phyloP scores from a whole-genome alignment of 2,888 invertebrate genomes.

The Amphimallon solstitiale region DNA sequence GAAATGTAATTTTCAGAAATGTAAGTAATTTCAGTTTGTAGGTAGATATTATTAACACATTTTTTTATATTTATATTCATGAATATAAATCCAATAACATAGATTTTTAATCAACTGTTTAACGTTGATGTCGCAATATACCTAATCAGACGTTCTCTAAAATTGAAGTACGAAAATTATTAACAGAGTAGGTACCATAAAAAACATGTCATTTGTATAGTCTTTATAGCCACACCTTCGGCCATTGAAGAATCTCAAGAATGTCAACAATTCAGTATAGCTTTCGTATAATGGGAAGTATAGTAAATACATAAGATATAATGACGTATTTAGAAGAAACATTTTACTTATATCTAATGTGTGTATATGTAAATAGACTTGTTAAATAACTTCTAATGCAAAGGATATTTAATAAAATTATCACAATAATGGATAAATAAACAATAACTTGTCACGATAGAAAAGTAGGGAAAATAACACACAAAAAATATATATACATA shows the following conservation, averaged over 20 bases:
- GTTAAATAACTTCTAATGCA: neutral
- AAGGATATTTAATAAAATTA: neutral
- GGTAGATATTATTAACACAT: too few relatives aligned
- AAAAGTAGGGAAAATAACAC: neutral
- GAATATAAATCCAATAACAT: too few relatives aligned
- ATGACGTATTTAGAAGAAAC: neutral
- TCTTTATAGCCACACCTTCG: slow-evolving; percentile 58
- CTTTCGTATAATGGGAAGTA: slow-evolving; percentile 38
- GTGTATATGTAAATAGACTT: too few relatives aligned
- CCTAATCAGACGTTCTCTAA: neutral
- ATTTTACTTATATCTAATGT: too few relatives aligned
- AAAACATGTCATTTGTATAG: slow-evolving; percentile 43
- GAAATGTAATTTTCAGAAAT: too few relatives aligned
- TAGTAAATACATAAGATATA: neutral
- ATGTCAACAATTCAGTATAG: slow-evolving; percentile 54
- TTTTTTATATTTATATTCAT: too few relatives aligned
- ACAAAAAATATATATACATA: neutral
- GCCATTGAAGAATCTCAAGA: slow-evolving; percentile 58
- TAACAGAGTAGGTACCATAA: slow-evolving; percentile 13
- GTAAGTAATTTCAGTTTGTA: too few relatives aligned
- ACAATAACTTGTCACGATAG: too few relatives aligned
- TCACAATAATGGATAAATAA: neutral
- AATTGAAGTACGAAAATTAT: neutral
- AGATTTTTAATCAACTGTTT: too few relatives aligned
- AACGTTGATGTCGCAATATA: too few relatives aligned